phyloP scores from a whole-genome alignment of 2,888 invertebrate species.

The Creontiades dilutus region DNA sequence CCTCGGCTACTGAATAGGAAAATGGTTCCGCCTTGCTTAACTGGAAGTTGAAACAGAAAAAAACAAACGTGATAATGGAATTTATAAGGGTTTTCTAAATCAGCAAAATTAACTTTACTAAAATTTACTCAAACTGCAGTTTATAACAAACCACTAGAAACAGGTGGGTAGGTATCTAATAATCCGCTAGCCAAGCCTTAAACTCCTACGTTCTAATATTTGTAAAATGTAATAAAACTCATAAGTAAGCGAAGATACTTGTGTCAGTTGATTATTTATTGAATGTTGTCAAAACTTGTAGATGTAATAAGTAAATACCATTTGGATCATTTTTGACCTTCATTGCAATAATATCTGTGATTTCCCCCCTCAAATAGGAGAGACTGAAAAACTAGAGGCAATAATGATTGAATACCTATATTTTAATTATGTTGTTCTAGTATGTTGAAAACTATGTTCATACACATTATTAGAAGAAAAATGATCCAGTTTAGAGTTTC shows the following conservation, averaged over 20 bases:
- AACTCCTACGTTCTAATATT: too few relatives aligned
- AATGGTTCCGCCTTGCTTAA: background rate
- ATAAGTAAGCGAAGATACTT: too few relatives aligned
- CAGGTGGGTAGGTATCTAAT: background rate
- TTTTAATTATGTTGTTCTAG: background rate
- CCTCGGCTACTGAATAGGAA: constrained; percentile 28
- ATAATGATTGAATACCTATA: constrained; percentile 1
- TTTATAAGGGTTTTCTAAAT: background rate
- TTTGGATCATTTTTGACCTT: background rate
- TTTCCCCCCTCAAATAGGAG: background rate
- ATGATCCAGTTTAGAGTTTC: too few relatives aligned
- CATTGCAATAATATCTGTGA: constrained; percentile 43
- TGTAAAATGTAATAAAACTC: too few relatives aligned
- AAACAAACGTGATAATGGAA: background rate
- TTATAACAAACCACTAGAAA: too few relatives aligned
- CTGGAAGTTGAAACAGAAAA: background rate
- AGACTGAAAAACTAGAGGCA: constrained; percentile 10
- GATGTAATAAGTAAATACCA: background rate
- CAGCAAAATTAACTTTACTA: background rate
- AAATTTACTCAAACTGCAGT: background rate
- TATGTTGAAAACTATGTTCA: background rate
- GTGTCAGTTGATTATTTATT: too few relatives aligned
- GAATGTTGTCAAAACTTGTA: background rate
- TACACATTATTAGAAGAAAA: background rate
- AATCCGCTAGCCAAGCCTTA: too few relatives aligned